Percentiles rank a stretch among this genome's conserved stretches.
phyloP scores from a whole-genome alignment of 2,888 invertebrate species.

The Neoscelio sp. region DNA sequence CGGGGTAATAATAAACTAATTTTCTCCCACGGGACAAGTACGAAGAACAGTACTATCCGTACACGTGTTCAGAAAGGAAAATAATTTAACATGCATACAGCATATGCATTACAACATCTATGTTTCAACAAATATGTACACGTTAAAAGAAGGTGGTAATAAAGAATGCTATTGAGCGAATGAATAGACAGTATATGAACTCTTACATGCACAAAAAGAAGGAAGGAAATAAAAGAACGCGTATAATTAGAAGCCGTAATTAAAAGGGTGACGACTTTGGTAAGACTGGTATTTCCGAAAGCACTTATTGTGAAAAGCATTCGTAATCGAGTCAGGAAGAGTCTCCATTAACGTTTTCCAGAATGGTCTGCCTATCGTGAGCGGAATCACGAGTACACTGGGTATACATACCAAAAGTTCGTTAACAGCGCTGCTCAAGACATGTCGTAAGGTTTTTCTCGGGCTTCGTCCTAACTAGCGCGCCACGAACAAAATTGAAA shows the following conservation, averaged over 20 bases:
- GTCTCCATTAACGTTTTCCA: conserved; percentile 59
- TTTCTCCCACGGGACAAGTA: too few relatives aligned
- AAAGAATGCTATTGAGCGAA: not conserved
- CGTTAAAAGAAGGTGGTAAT: too few relatives aligned
- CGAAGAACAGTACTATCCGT: too few relatives aligned
- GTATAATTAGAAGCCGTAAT: conserved; percentile 50
- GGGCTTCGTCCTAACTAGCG: conserved; percentile 20
- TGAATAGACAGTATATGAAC: conserved; percentile 2
- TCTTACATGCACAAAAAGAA: not conserved
- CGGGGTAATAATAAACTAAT: too few relatives aligned
- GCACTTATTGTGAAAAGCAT: conserved; percentile 58
- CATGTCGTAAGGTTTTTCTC: conserved; percentile 47
- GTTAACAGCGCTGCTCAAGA: conserved; percentile 51
- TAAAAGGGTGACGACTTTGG: conserved; percentile 37
- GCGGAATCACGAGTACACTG: conserved; percentile 33
- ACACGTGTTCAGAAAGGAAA: too few relatives aligned
- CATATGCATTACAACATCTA: too few relatives aligned
- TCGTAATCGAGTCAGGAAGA: conserved; percentile 62
- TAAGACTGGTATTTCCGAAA: conserved; percentile 30
- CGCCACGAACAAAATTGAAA: conserved; percentile 31
- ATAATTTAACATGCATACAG: too few relatives aligned
- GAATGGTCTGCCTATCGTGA: conserved; percentile 30
- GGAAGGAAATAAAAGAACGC: not conserved
- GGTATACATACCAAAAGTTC: conserved; percentile 52
- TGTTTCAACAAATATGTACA: too few relatives aligned